Base-by-base conservation (phyloP, 1,140 invertebrate species). In the Zaprionus davidi region DNA sequence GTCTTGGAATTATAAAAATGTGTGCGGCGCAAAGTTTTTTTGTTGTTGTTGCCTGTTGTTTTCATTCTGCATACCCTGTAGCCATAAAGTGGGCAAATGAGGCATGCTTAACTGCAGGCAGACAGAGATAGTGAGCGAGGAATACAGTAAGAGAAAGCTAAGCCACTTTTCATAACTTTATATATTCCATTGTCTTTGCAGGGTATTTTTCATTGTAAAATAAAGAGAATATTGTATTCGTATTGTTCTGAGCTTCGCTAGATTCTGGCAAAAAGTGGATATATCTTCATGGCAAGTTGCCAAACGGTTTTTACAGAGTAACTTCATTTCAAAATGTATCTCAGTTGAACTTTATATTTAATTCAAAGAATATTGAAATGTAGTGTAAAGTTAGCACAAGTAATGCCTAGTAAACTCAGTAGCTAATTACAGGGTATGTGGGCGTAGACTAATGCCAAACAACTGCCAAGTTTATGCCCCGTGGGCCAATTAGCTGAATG, bases 1-100 rank as follows among this genome's bases (percentile, higher is more conserved):
- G 65, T 71, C 67, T 66, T 56, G 22, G 57, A 60, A 69, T 69
- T 69, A 60, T 69, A 69, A 69, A 69, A 69, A 69, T 59, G 57
- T 69, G 67, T 26, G 53, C 24, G n/a, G 64, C 36, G 38, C 31
- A 66, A 66, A 55, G 34, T 31, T 64, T 64, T 46, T 36, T 13
- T 55, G 11, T n/a, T 60, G 5, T 56, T 65, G 11, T 56, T 56
- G 22, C 11, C 36, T 56, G 51, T 56, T 56, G 22, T 57, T 41
- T 58, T 58, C 20, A 56, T 56, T 56, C 15, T 24, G 24, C 24
- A 66, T 67, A 67, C 55, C 41, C 65, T 58, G 55, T 67, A 57
- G 11, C 2, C 20, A 28, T 49, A 20, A 20, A 22, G 2, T 31
- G 15, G 17, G 1, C 1, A 3, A 22, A n/a, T 15, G 5, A 2